These are phyloP conservation scores for Tetropium fuscum DNA, from an alignment of 2,888 invertebrate genomes.

Conservation along the genomic window DNA sequence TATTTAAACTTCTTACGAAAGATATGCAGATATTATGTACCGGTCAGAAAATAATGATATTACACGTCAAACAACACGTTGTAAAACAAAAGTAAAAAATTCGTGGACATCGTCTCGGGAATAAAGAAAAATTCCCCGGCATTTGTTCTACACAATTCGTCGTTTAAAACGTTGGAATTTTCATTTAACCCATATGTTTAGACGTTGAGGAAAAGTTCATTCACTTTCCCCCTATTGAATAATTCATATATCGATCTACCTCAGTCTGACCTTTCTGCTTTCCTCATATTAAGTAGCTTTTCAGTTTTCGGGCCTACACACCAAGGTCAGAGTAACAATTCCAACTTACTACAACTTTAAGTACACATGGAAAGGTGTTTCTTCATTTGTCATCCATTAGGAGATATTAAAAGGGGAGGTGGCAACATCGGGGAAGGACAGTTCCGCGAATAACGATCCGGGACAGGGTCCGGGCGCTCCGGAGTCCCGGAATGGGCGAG, in stretches of 20 bases:
- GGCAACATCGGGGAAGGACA: slow-evolving; percentile 62
- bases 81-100: neutral
- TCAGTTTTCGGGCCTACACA: slow-evolving; percentile 52
- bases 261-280: slow-evolving; percentile 66
- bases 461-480: slow-evolving; percentile 54
- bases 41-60: neutral
- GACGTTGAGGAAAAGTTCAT: slow-evolving; percentile 64
- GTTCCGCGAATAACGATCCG: slow-evolving; percentile 67
- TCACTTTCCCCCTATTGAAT: slow-evolving; percentile 68
- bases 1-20: no score
- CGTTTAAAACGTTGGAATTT: slow-evolving; percentile 46
- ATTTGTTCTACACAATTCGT: slow-evolving; percentile 25
- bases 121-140: slow-evolving; percentile 5
- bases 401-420: slow-evolving; percentile 61
- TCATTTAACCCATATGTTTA: slow-evolving; percentile 64
- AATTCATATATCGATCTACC: slow-evolving; percentile 67
- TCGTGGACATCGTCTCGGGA: neutral
- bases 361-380: slow-evolving; percentile 38
- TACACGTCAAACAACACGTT: neutral
- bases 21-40: no score
- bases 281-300: slow-evolving; percentile 65
- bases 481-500: slow-evolving; percentile 43
- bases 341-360: slow-evolving; percentile 29
- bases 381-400: slow-evolving; percentile 58
- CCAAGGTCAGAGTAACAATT: slow-evolving; percentile 55